Evolutionary conservation across 2,888 invertebrate species (phyloP).

Genomic region (Villa cingulata): DNA sequence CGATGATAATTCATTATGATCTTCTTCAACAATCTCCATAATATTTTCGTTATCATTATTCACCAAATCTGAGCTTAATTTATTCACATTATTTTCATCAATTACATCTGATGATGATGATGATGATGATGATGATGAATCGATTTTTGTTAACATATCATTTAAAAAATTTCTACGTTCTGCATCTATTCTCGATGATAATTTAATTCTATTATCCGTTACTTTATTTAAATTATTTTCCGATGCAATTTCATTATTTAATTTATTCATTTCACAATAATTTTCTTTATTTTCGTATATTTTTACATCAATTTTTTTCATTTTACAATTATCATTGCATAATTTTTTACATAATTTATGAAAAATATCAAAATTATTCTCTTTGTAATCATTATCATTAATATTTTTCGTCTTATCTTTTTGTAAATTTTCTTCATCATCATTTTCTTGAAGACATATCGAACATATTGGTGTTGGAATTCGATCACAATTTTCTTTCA

Average conservation of each 20-base stretch:
- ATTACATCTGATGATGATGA: too few relatives aligned
- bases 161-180: conserved; percentile 23
- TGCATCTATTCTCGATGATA: conserved; percentile 18
- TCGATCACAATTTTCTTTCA: conserved; percentile 13
- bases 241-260: neutral
- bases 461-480: too few relatives aligned
- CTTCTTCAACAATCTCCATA: conserved; percentile 9
- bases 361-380: conserved; percentile 7
- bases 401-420: too few relatives aligned
- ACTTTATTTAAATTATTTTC: neutral
- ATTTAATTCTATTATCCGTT: too few relatives aligned
- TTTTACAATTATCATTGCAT: conserved; percentile 25
- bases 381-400: too few relatives aligned
- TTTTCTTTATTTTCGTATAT: neutral
- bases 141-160: conserved; percentile 13
- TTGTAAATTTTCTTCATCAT: too few relatives aligned
- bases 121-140: too few relatives aligned
- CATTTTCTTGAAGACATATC: too few relatives aligned
- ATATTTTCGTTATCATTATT: conserved; percentile 10
- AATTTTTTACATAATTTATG: conserved; percentile 28
- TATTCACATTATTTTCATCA: neutral
- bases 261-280: neutral
- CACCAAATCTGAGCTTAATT: conserved; percentile 3
- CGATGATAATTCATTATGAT: too few relatives aligned
- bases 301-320: neutral